Evolutionary conservation across 1,140 invertebrate species (phyloP), one percentile per base, ranked within the genome.

Genomic region (Cheumatopsyche charites): DNA sequence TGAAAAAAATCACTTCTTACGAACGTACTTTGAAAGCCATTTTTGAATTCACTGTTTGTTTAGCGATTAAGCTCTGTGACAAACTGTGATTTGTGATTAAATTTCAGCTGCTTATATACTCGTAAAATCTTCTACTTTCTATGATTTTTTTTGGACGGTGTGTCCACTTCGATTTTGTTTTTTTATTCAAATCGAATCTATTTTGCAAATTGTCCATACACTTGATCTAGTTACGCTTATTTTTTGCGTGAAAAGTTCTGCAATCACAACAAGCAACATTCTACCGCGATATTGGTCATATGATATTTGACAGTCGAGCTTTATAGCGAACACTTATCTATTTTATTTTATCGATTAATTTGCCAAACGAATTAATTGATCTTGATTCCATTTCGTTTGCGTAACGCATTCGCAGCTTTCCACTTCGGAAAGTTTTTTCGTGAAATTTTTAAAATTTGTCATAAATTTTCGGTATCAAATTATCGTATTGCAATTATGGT

Each of bases 11-110:
- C 55, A 13, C 26, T 61, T 61, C 21, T 25, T 61, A 61, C 55
- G 12, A 61, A 75, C 73, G 45, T 71, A 74, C 73, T 74, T 68
- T 74, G 73, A 74, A 74, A 67, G 73, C 73, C 73, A 74, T 74
- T 71, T 70, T 21, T 42, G 17, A 13, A 15, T 62, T 71, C 29
- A 25, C 45, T 74, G 58, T 49, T 67, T 67, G 63, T 67, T 29
- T 45, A 45, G 66, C 21, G 55, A 25, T 58, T 25, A 25, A 58
- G 55, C 55, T 73, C 52, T 42, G 69, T 25, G 69, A 74, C 65
- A 71, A 74, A 74, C 73, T 74, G 69, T 74, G 29, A 63, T 26
- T 66, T 66, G 6, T 49, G 21, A 23, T 42, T 17, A 63, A 66
- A 47, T 19, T 29, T 1, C 0, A 23, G 7, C 25, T 17, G 63